Conservation (phyloP, 2,797 vertebrate genomes). For the Emys orbicularis region DNA sequence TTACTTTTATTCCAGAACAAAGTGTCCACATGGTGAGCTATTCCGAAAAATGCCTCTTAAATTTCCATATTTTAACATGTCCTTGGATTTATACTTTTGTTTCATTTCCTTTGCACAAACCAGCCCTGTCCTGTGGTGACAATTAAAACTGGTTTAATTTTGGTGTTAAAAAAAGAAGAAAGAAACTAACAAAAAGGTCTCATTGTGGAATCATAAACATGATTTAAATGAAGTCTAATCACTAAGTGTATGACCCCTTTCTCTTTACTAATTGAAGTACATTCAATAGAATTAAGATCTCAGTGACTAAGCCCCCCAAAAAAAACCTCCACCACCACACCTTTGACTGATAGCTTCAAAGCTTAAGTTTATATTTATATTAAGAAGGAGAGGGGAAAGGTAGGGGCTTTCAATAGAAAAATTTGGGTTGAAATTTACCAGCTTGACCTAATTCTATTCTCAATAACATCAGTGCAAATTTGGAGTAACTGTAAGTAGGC, state of each 20-base stretch:
- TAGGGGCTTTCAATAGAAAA: background rate
- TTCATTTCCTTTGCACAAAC: slow-evolving; percentile 6
- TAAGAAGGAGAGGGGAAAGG: background rate
- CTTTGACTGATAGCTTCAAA: background rate
- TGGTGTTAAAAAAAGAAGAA: background rate
- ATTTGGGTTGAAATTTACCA: background rate
- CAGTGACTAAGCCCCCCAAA: background rate
- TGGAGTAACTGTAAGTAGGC: background rate
- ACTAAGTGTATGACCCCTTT: slow-evolving; percentile 64
- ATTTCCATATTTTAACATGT: background rate
- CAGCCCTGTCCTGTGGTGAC: slow-evolving; percentile 12
- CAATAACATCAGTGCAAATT: background rate
- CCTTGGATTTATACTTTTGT: slow-evolving; percentile 10
- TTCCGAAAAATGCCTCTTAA: background rate
- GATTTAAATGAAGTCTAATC: slow-evolving; percentile 53
- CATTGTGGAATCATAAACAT: slow-evolving; percentile 49
- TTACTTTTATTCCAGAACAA: background rate
- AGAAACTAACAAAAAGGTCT: slow-evolving; percentile 50
- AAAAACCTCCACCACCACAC: background rate
- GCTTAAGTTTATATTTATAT: background rate
- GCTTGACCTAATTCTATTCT: background rate
- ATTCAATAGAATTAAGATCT: slow-evolving; percentile 19
- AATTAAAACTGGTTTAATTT: slow-evolving; percentile 37
- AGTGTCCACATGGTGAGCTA: background rate
- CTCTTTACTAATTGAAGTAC: slow-evolving; percentile 31